Base-by-base conservation (phyloP, 2,113 vertebrate species). In the Chionodraco myersi region DNA sequence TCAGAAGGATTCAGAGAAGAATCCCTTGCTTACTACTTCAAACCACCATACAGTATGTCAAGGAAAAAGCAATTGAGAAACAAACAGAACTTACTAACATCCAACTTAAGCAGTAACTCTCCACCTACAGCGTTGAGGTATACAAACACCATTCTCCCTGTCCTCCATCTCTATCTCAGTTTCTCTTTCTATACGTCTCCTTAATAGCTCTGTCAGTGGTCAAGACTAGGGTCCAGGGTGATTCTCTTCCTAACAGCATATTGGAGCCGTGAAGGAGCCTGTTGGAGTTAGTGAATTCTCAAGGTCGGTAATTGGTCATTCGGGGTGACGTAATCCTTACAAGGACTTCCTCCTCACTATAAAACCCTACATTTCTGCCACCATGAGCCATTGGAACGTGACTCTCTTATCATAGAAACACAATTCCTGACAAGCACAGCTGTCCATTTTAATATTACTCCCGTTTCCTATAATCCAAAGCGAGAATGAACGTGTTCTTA, bases 171-270 rank as follows among this genome's bases (percentile, higher is more conserved):
- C 30, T 30, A 30, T 30, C 30, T 30, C 30, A 30, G 30, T 30
- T 59, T 56, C 14, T 54, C 23, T 51, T 23, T 10, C 12, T 8
- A 11, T 41, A 49, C 45, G 34, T 73, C 56, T 75, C 72, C 51
- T 66, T 68, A 67, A 81, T 13, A 81, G 49, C 60, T 21, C 18
- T 48, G 54, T 78, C 70, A 60, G 60, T 71, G 81, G 70, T 84
- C 0, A 45, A 59, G 67, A 85, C 52, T 6, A 57, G 41, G 30
- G 59, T 63, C 54, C 48, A 10, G 49, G 49, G 49, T 80, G 78
- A 88, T 85, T 75, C n/a, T 41, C 66, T 65, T 72, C 75, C 72
- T 87, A 83, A 88, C 88, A 71, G 80, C 80, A 84, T 87, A 74
- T 86, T 79, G 75, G 62, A 70, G 58, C 58, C 77, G 69, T 79